Base-by-base conservation (phyloP, 2,888 invertebrate genomes). In the Chrysina gloriosa region DNA sequence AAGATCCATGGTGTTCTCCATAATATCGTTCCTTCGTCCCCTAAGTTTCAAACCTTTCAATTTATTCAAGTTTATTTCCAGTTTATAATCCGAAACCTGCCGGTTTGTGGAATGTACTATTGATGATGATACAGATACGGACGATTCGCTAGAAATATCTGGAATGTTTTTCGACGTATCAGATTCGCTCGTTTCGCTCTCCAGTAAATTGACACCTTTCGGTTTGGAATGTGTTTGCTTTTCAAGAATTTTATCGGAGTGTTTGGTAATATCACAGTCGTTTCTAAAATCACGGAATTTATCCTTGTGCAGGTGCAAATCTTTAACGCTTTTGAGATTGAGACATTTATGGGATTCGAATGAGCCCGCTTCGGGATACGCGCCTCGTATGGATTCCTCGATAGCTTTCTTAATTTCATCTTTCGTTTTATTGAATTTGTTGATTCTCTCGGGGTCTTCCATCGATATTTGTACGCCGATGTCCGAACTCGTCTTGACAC, bases 101-200 rank as follows among this genome's bases (percentile, higher is more conserved):
- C 7, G 19, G n/a, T 36, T 36, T 39, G 25, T 65, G 54, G 50
- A 65, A 47, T 36, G 48, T 65, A 21, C 29, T 21, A 11, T 61
- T 29, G 63, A 52, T n/a, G n/a, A n/a, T n/a, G n/a, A n/a, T n/a
- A n/a, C n/a, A n/a, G n/a, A n/a, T 34, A 52, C 34, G 7, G 73
- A 75, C 69, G 78, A 79, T 72, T 82, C 83, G 52, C 77, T 80
- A 1, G 81, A 79, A 69, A 83, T 78, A 54, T 83, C 82, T 3
- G 84, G 83, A 72, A 84, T 83, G 72, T 84, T 81, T 73, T 82
- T 83, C 2, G 83, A 83, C 31, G 84, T 84, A 73, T 83, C 83
- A 3, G 82, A 83, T 71, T 81, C 83, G 69, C 80, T 82, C 45
- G 70, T 66, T 16, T 81, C 77, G 5, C 14, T 56, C n/a, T 36